Evolutionary conservation across 2,797 vertebrate species (phyloP).

Genomic region (Silurus aristotelis): DNA sequence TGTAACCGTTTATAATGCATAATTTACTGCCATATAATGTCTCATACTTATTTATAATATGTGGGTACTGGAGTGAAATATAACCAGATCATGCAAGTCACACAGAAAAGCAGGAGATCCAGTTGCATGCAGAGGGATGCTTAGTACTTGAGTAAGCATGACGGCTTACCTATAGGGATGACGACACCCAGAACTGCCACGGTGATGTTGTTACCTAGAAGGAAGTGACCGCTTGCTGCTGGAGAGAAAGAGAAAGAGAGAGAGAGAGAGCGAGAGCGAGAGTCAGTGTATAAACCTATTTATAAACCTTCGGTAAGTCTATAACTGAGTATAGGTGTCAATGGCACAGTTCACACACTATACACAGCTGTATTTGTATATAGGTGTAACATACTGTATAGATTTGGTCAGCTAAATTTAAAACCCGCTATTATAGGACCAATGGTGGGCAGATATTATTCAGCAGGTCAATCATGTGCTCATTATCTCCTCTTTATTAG

Average conservation of each 20-base stretch:
- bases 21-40: not conserved
- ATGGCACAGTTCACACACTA: too few relatives aligned
- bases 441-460: not conserved
- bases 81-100: constrained; percentile 38
- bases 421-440: not conserved
- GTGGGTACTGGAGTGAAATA: constrained; percentile 27
- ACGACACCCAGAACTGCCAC: constrained; percentile 91
- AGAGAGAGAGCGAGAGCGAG: not conserved
- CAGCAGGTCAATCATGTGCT: not conserved
- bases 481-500: not conserved
- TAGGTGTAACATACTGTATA: not conserved
- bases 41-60: constrained; percentile 14
- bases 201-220: constrained; percentile 90
- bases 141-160: constrained; percentile 9
- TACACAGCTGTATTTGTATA: not conserved
- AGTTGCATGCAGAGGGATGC: constrained; percentile 33
- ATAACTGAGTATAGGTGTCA: too few relatives aligned
- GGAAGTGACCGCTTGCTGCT: constrained; percentile 85
- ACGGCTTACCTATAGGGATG: constrained; percentile 91
- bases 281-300: too few relatives aligned
- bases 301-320: too few relatives aligned
- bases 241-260: constrained; percentile 37
- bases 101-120: constrained; percentile 43
- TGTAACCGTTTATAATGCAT: not conserved
- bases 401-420: not conserved